These are phyloP conservation scores for Lasioglossum leucozonium DNA, from an alignment of 2,888 invertebrate genomes.

Conservation along the genomic window DNA sequence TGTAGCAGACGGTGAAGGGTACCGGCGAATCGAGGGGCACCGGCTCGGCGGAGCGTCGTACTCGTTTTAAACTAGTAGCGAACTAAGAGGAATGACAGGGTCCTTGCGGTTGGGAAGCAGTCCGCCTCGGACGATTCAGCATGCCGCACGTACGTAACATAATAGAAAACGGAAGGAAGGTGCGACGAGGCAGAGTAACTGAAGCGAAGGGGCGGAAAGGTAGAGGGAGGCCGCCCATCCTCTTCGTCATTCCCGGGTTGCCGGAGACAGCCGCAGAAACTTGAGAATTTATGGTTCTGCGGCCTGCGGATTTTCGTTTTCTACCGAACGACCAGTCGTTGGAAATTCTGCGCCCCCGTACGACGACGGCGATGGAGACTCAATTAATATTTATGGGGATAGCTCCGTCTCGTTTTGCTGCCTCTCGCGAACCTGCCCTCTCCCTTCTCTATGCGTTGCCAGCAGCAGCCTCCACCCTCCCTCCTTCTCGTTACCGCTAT, in stretches of 20 bases:
- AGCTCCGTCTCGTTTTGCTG: slow-evolving; percentile 48
- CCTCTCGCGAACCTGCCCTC: neutral
- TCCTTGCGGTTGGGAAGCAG: slow-evolving; percentile 24
- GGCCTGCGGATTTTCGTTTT: slow-evolving; percentile 76
- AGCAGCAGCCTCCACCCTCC: neutral
- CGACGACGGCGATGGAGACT: slow-evolving; percentile 65
- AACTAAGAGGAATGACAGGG: slow-evolving; percentile 10
- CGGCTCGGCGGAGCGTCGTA: neutral
- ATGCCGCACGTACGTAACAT: slow-evolving; percentile 70
- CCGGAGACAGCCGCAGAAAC: slow-evolving; percentile 79
- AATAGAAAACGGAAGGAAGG: slow-evolving; percentile 75
- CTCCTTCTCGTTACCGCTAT: slow-evolving; percentile 5
- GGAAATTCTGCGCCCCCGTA: slow-evolving; percentile 65
- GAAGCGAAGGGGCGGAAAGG: slow-evolving; percentile 45
- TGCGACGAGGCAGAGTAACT: slow-evolving; percentile 66
- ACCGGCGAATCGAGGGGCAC: neutral
- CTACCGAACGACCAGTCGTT: slow-evolving; percentile 67
- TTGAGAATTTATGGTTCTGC: slow-evolving; percentile 78
- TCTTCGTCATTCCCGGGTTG: slow-evolving; percentile 71
- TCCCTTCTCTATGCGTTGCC: neutral
- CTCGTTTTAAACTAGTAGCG: slow-evolving; percentile 15
- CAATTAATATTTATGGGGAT: slow-evolving; percentile 76
- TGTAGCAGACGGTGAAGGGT: neutral
- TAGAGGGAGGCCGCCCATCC: slow-evolving; percentile 36
- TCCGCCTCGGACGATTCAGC: slow-evolving; percentile 43